Evolutionary conservation across 2,797 vertebrate species (phyloP).

Genomic region (Oreortyx pictus): DNA sequence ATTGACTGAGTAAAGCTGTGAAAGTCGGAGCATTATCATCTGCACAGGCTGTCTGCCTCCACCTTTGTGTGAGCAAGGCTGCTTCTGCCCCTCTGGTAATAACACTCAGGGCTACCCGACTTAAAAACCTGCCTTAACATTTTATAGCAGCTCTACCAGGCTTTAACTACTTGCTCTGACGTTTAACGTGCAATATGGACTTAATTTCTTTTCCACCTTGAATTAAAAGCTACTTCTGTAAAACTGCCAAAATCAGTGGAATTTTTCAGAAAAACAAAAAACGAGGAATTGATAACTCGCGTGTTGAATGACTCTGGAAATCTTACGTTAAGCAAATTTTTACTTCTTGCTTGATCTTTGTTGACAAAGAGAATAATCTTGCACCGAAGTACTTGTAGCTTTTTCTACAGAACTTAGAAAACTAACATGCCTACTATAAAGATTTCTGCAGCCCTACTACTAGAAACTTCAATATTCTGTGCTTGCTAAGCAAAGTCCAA

Average conservation of each 20-base stretch:
- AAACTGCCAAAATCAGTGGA: neutral
- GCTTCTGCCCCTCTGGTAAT: fast-evolving
- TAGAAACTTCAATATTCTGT: neutral
- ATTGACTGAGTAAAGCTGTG: neutral
- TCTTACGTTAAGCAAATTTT: neutral
- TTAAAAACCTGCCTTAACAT: neutral
- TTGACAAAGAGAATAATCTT: neutral
- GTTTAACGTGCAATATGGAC: neutral
- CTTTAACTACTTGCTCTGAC: neutral
- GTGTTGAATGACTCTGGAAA: neutral
- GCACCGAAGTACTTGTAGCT: neutral
- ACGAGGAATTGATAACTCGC: neutral
- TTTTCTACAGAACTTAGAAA: neutral
- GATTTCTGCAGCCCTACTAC: neutral
- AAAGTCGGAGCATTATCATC: neutral
- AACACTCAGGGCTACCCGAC: neutral
- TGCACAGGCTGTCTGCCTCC: neutral
- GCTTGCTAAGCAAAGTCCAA: neutral
- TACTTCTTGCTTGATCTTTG: neutral
- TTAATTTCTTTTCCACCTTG: neutral
- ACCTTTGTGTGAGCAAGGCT: neutral
- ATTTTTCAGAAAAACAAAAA: neutral
- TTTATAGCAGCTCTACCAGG: neutral
- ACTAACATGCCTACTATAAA: neutral
- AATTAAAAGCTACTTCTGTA: neutral